These are phyloP conservation scores for Scaptodrosophila latifasciaeformis DNA, from an alignment of 2,888 invertebrate species.

Conservation along the genomic window DNA sequence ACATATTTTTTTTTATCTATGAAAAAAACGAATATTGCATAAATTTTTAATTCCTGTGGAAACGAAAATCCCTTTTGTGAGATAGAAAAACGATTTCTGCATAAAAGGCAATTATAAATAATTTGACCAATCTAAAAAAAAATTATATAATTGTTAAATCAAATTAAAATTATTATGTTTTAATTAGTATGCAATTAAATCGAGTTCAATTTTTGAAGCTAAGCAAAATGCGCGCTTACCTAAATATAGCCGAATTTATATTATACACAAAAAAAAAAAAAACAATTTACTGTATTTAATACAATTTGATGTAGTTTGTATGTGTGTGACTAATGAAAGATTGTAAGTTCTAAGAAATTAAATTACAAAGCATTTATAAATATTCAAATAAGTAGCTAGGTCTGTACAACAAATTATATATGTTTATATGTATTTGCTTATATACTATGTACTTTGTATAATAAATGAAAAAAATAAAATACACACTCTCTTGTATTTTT, in stretches of 20 bases:
- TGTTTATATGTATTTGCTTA: slow-evolving; percentile 16
- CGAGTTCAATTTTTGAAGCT: background rate
- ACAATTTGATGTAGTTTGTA: too few species aligned
- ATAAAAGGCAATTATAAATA: too few species aligned
- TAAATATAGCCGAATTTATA: slow-evolving; percentile 25
- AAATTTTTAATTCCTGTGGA: slow-evolving; percentile 12
- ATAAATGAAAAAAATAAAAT: slow-evolving; percentile 25
- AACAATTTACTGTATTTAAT: slow-evolving; percentile 27
- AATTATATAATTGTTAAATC: too few species aligned
- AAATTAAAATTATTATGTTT: too few species aligned
- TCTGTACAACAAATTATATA: slow-evolving; percentile 35
- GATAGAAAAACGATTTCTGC: too few species aligned
- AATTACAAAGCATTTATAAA: slow-evolving; percentile 8
- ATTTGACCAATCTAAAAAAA: too few species aligned
- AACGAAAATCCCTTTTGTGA: too few species aligned
- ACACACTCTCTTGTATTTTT: background rate
- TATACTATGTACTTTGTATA: slow-evolving; percentile 41
- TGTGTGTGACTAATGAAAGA: too few species aligned
- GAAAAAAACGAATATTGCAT: too few species aligned
- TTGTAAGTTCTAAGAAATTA: too few species aligned
- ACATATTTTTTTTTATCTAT: slow-evolving; percentile 17
- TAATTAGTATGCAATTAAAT: background rate
- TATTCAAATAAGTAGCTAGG: slow-evolving; percentile 46
- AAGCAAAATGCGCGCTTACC: slow-evolving; percentile 10
- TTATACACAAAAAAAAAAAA: background rate